phyloP scores from a whole-genome alignment of 1,140 invertebrate species.

The Sesamia nonagrioides region DNA sequence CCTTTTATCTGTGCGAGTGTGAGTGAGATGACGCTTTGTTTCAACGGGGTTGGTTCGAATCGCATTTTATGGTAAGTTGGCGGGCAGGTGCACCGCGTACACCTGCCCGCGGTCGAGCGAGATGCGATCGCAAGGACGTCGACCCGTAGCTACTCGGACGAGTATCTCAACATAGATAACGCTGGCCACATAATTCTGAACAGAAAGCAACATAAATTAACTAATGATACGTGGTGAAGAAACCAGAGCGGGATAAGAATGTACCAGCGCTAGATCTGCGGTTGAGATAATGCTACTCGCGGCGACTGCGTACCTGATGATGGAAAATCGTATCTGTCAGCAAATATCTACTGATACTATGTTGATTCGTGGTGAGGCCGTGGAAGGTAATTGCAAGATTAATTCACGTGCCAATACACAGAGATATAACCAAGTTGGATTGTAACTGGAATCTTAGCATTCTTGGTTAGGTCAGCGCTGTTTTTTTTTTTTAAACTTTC shows the following conservation, averaged over 20 bases:
- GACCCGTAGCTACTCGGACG: slow-evolving; percentile 62
- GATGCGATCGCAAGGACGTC: slow-evolving; percentile 69
- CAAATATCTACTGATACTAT: slow-evolving; percentile 37
- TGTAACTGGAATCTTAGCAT: slow-evolving; percentile 15
- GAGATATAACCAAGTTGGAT: slow-evolving; percentile 7
- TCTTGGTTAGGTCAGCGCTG: slow-evolving; percentile 6
- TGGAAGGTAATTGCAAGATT: slow-evolving; percentile 25
- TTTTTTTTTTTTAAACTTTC: no score
- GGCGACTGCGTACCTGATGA: slow-evolving; percentile 40
- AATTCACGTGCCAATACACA: slow-evolving; percentile 31
- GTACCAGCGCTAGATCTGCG: slow-evolving; percentile 58
- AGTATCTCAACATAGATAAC: slow-evolving; percentile 73
- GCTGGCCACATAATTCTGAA: slow-evolving; percentile 70
- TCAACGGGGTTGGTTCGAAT: slow-evolving; percentile 75
- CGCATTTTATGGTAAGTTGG: slow-evolving; percentile 80
- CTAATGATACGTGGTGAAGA: slow-evolving; percentile 73
- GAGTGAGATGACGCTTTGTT: slow-evolving; percentile 73
- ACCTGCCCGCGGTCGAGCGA: slow-evolving; percentile 75
- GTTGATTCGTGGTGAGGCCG: slow-evolving; percentile 30
- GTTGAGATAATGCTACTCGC: slow-evolving; percentile 58
- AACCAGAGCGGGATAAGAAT: slow-evolving; percentile 62
- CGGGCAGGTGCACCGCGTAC: slow-evolving; percentile 81
- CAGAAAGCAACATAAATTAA: slow-evolving; percentile 78
- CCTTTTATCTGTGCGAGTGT: slow-evolving; percentile 58
- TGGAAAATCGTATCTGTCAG: slow-evolving; percentile 52